Percentiles rank a stretch among this genome's conserved stretches.
These are phyloP conservation scores for Archips crataeganus DNA, from an alignment of 2,888 invertebrate species.

Conservation along the genomic window DNA sequence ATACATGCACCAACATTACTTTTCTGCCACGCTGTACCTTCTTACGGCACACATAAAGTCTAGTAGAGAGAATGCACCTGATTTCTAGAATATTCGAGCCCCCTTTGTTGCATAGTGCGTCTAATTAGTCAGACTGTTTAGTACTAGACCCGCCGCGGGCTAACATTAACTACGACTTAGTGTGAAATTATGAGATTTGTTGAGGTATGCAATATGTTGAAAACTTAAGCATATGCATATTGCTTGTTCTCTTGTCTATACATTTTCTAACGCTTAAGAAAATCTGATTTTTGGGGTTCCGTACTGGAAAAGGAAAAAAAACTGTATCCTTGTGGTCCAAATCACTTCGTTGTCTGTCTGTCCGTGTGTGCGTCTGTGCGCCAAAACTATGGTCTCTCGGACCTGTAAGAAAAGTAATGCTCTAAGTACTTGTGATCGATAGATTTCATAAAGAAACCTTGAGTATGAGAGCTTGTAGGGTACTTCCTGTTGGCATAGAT, in stretches of 20 bases:
- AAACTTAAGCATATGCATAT: slow-evolving; percentile 9
- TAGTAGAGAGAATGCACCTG: slow-evolving; percentile 46
- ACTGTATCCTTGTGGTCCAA: too few species aligned
- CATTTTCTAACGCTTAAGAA: slow-evolving; percentile 26
- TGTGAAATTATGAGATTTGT: slow-evolving; percentile 78
- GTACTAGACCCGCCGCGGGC: slow-evolving; percentile 75
- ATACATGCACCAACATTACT: slow-evolving; percentile 58
- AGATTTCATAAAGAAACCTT: too few species aligned
- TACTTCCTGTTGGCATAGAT: too few species aligned
- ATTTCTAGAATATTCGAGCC: slow-evolving; percentile 45
- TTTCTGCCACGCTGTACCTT: slow-evolving; percentile 54
- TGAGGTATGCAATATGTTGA: slow-evolving; percentile 51
- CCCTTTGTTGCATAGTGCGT: slow-evolving; percentile 81
- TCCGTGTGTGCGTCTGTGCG: too few species aligned
- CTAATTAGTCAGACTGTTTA: slow-evolving; percentile 85
- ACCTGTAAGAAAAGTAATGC: too few species aligned
- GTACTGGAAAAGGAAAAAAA: too few species aligned
- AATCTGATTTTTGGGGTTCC: slow-evolving; percentile 34
- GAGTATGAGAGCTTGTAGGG: too few species aligned
- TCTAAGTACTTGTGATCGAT: too few species aligned
- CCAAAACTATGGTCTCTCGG: too few species aligned
- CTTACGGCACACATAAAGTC: slow-evolving; percentile 56
- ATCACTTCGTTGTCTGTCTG: too few species aligned
- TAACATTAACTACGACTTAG: slow-evolving; percentile 66
- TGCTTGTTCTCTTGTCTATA: slow-evolving; percentile 44